Base-by-base conservation (phyloP, 30 jellyfish, hydroid and myxozoan species). In the Aurelia aurita complex sp. Pacific region DNA sequence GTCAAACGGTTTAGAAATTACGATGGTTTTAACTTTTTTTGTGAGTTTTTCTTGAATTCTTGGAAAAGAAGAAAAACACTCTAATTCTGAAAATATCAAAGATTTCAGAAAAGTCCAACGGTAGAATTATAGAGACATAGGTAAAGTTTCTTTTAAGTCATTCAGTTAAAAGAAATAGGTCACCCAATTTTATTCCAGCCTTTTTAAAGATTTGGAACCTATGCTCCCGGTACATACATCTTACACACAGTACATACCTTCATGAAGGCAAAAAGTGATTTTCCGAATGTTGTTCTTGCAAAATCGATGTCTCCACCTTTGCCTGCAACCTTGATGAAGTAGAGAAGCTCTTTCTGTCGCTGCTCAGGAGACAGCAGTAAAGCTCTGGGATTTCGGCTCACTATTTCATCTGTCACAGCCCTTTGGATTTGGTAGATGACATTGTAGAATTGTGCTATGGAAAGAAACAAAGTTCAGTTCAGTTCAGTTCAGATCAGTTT, bases 381-480 rank as follows among this genome's bases (percentile, higher is more conserved):
- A 12, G 90, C 87, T 10, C 91, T 64, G 15, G 93, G 93, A 55
- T 84, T 75, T 32, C 87, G 87, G 66, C 93, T 84, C 67, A 89
- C 87, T 36, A 89, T 80, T 73, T 90, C 97, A 64, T 84, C 95
- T 5, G 97, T 90, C 57, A 90, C 92, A 5, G 97, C 94, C 66
- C 90, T 38, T 79, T 90, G 97, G 61, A 90, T 90, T 79, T 83
- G 91, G 85, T 82, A 90, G 7, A 90, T 83, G 46, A 90, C 97
- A 52, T 85, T 76, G 85, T 67, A 75, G 82, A 79, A 90, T 67
- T 83, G 80, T 13, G 94, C 97, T 90, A 86, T 3, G 52, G 10
- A 35, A 68, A 51, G 17, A 52, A 57, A 43, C 59, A 57, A 17
- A 34, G 5, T 13, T 9, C 0, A n/a, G n/a, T n/a, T n/a, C n/a